Percentiles rank a stretch among this genome's conserved stretches.
Conservation (phyloP, 30 jellyfish, hydroid and myxozoan species). For the Hydra vulgaris region DNA sequence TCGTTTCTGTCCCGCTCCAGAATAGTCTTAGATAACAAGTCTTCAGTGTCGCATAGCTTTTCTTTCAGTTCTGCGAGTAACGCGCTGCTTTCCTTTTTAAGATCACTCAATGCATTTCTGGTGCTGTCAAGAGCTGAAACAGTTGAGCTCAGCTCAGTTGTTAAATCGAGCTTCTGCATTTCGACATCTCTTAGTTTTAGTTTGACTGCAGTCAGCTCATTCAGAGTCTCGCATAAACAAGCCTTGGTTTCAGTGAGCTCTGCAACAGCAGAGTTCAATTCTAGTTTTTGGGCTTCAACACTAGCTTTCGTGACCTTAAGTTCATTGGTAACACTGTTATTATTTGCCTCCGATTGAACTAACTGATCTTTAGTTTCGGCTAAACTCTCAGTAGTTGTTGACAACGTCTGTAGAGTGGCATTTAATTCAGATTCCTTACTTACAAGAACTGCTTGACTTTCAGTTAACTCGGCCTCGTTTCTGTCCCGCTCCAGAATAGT, state of each 20-base stretch:
- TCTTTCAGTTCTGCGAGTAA: neutral
- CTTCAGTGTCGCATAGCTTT: neutral
- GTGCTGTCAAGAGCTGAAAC: neutral
- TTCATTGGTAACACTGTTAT: neutral
- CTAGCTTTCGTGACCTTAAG: neutral
- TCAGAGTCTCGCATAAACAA: neutral
- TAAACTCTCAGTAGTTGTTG: neutral
- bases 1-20: neutral
- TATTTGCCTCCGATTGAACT: neutral
- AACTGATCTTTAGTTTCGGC: neutral
- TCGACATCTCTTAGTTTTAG: neutral
- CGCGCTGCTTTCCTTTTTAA: neutral
- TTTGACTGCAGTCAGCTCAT: neutral
- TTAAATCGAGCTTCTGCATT: neutral
- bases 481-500: neutral
- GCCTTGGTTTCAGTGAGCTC: neutral
- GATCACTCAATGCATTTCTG: neutral
- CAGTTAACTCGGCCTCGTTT: neutral
- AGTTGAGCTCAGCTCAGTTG: neutral
- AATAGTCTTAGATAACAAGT: neutral
- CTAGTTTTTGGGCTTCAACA: neutral
- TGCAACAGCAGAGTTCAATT: neutral
- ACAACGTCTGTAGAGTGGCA: neutral
- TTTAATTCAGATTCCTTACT: neutral
- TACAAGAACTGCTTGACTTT: too few relatives aligned